A percentile compares a stretch with the other conserved stretches of the same genome.
Conservation (phyloP, 2,888 invertebrate species). For the Augiades crinisus region DNA sequence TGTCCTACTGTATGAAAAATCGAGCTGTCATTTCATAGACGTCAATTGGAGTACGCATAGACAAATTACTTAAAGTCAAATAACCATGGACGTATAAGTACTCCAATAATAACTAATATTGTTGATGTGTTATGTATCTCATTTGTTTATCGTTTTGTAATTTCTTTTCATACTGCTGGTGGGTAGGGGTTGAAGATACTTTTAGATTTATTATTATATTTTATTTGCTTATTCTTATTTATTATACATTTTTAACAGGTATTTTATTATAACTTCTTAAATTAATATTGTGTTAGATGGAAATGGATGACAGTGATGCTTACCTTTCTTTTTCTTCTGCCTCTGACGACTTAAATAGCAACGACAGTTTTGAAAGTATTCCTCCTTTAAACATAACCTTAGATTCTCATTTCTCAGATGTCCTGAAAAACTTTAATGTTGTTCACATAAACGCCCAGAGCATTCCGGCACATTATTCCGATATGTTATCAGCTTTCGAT, state of each 20-base stretch:
- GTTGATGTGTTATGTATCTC: no score
- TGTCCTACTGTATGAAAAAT: no score
- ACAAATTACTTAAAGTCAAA: no score
- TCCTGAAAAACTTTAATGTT: slow-evolving; percentile 5
- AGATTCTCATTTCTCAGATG: slow-evolving; percentile 3
- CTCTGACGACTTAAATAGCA: neutral
- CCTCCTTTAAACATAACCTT: neutral
- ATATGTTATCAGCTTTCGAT: neutral
- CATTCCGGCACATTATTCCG: no score
- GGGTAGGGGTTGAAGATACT: neutral
- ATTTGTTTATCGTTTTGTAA: neutral
- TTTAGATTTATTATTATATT: neutral
- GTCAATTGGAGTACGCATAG: no score
- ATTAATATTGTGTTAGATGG: neutral
- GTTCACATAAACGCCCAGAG: no score
- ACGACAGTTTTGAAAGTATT: neutral
- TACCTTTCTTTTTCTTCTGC: neutral
- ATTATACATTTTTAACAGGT: neutral
- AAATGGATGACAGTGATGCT: neutral
- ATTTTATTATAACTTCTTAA: no score
- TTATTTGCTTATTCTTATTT: neutral
- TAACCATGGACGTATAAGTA: no score
- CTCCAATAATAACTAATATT: no score
- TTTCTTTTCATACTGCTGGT: neutral
- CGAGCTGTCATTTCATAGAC: no score